phyloP scores from a whole-genome alignment of 2,797 vertebrate species.

The Psittacula echo region DNA sequence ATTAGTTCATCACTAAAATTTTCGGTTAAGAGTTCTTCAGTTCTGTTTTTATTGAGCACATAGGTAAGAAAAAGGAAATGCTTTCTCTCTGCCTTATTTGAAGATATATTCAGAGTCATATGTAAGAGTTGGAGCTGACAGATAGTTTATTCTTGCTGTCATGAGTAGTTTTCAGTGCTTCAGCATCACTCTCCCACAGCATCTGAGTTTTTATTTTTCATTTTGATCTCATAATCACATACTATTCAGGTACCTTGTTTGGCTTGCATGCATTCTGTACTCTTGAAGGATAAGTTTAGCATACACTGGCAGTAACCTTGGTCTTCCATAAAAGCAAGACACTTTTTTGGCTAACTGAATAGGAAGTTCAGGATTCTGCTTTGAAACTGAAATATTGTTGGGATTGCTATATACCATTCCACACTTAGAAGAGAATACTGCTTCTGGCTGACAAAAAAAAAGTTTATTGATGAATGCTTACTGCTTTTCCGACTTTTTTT shows the following conservation, averaged over 20 bases:
- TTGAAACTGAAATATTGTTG: not conserved
- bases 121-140: not conserved
- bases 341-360: not conserved
- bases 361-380: not conserved
- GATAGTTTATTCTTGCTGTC: not conserved
- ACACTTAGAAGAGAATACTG: not conserved
- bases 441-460: slow-evolving; percentile 43
- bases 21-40: not conserved
- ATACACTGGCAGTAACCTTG: not conserved
- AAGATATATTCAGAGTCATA: not conserved
- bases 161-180: not conserved
- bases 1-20: not conserved
- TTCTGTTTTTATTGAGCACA: not conserved
- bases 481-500: not conserved
- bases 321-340: not conserved
- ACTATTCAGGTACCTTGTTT: not conserved
- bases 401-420: not conserved
- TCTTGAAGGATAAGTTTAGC: not conserved
- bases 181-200: not conserved
- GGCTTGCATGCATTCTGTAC: not conserved
- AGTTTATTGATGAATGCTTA: not conserved
- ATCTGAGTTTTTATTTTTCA: not conserved
- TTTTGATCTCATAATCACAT: not conserved
- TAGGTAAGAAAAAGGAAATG: not conserved
- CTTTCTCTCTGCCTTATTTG: not conserved